Evolutionary conservation across 2,113 vertebrate genomes (phyloP), one percentile per base, ranked within the genome.

Genomic region (Tyrannus savana): DNA sequence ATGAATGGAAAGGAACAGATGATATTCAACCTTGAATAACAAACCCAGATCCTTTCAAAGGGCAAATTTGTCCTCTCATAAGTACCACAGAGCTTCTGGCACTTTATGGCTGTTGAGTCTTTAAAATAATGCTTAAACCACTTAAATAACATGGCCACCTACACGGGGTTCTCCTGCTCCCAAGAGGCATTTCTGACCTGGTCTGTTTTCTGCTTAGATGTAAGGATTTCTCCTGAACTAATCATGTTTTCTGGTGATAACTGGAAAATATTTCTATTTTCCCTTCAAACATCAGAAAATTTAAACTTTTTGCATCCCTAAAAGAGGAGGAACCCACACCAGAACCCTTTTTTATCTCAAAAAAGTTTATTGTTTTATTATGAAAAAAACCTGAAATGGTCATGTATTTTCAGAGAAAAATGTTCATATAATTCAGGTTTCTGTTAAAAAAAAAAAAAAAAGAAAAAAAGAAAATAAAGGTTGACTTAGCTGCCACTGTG

Each of bases 171-270:
- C 22, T 37, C 41, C 15, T 88, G 39, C 14, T 68, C n/a, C 31
- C 33, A 62, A 74, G 30, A 71, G 30, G 4, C 19, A 67, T 2
- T 3, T 13, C 6, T 68, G 53, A 50, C 18, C 7, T 0, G 0
- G 4, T 31, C 23, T 63, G 14, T 17, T 88, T 75, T 79, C 37
- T 25, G 21, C 21, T 79, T 22, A 53, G 17, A 15, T 46, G 8
- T 25, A 47, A 76, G 7, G 5, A 3, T 68, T 5, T 84, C 28
- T 75, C 30, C 21, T 88, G 47, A 88, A 22, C 27, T 33, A 76
- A 27, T 33, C 3, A 17, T 33, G 14, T 90, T 67, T 67, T 39
- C 21, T 67, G 64, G 35, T 14, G 18, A 12, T 56, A 44, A 31
- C 10, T 75, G 39, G 15, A 90, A 87, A 55, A 75, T 10, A 19